Conservation (phyloP, 2,888 invertebrate species). For the Julus scandinavius region DNA sequence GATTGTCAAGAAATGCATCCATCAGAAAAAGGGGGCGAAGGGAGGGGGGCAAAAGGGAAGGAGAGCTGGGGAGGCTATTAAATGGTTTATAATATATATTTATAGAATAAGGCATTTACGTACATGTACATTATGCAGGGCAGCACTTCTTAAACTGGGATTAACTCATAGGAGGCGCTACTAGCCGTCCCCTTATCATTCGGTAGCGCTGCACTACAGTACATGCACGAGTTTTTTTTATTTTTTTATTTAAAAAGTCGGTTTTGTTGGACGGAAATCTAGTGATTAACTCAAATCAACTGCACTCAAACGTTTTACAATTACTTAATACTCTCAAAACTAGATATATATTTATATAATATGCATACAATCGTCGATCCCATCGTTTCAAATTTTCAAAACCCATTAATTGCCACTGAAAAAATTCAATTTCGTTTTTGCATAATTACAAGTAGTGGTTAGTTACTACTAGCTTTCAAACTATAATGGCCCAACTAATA, state of each 20-base stretch:
- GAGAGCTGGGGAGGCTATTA: constrained; percentile 40
- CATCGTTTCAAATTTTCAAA: background rate
- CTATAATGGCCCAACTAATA: background rate
- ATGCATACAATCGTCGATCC: constrained; percentile 20
- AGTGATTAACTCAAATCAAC: constrained; percentile 49
- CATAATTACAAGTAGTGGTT: constrained; percentile 21
- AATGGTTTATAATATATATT: constrained; percentile 51
- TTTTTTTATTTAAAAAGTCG: constrained; percentile 42
- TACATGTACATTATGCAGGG: constrained; percentile 37
- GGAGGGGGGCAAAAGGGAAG: background rate
- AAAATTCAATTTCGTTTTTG: constrained; percentile 40
- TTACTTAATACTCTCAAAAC: constrained; percentile 46
- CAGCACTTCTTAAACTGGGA: background rate
- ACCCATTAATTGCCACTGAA: constrained; percentile 40
- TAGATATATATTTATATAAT: constrained; percentile 40
- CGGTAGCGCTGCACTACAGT: constrained; percentile 13
- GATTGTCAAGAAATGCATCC: constrained; percentile 48
- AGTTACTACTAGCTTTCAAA: background rate
- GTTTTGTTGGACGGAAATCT: constrained; percentile 54
- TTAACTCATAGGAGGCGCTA: constrained; percentile 21
- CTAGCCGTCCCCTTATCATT: background rate
- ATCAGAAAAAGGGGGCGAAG: background rate
- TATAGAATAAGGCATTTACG: constrained; percentile 51
- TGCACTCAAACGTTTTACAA: constrained; percentile 34
- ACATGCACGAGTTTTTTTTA: constrained; percentile 48